Base-by-base conservation (phyloP, 1,140 invertebrate genomes). In the Hestina assimilis region DNA sequence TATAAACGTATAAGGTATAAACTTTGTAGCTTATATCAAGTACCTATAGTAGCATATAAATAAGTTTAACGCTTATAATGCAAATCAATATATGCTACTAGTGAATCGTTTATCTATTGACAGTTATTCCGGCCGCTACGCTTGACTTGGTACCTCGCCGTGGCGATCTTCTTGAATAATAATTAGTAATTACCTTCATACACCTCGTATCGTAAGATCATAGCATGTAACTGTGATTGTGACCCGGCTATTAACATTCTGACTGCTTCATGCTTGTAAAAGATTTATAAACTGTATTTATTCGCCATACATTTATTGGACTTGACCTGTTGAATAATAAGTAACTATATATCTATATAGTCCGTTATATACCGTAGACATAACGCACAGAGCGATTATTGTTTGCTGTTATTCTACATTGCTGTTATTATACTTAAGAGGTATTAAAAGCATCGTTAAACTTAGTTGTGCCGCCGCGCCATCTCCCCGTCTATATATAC, bases 101-200 rank as follows among this genome's bases (percentile, higher is more conserved):
- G 28, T 31, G 15, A 38, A 9, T 38, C 8, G 15, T 19, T 38
- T 19, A 4, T 38, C 1, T 20, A 48, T 48, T 46, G 51, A 71
- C 72, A 71, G 69, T 75, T 75, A 75, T 45, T 46, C 55, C 6
- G 35, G 9, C 45, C 31, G 50, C 23, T 53, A 73, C 71, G 80
- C 78, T 72, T 75, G 72, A 77, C 69, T 80, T 72, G 70, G 8
- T 26, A 8, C 43, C 68, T 73, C 65, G 71, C 71, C 69, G 70
- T 66, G 38, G 26, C 42, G 47, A 45, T 54, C 67, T 68, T 61
- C 56, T 47, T 52, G 53, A 67, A 70, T 73, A 76, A n/a, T n/a
- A n/a, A n/a, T n/a, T n/a, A n/a, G n/a, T n/a, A n/a, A 72, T 73
- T 70, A 66, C 58, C 26, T 19, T 38, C 17, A 28, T 31, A 21